Conservation (phyloP, 2,113 vertebrate genomes). For the Ptychochromis oligacanthus region DNA sequence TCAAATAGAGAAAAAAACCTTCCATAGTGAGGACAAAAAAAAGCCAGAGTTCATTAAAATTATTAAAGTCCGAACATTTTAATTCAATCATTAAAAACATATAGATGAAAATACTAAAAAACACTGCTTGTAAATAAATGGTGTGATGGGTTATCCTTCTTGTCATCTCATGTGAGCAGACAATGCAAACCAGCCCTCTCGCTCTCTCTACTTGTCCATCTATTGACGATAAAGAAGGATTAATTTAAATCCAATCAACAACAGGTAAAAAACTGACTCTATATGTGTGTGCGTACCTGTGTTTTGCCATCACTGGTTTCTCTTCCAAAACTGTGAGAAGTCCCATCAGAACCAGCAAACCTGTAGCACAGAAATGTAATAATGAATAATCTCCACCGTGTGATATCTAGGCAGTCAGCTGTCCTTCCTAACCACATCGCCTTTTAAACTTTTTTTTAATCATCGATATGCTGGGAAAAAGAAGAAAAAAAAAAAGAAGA, state of each 20-base stretch:
- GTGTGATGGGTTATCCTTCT: neutral
- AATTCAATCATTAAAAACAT: constrained; percentile 29
- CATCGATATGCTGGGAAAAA: neutral
- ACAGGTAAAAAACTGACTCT: neutral
- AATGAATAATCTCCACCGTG: neutral
- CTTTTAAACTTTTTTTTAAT: rapidly evolving
- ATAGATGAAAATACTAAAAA: neutral
- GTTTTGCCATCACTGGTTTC: constrained; percentile 1
- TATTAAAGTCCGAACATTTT: constrained; percentile 44
- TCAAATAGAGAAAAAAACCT: neutral
- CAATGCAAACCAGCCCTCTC: constrained; percentile 89
- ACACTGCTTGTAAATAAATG: neutral
- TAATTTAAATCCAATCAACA: neutral
- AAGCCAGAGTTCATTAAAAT: neutral
- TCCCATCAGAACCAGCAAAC: constrained; percentile 35
- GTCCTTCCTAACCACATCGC: neutral
- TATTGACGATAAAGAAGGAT: constrained; percentile 62
- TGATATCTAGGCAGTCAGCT: neutral
- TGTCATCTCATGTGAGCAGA: constrained; percentile 81
- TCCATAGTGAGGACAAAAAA: neutral
- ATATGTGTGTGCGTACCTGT: constrained; percentile 41
- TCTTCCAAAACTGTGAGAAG: constrained; percentile 40
- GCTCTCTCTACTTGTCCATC: constrained; percentile 79
- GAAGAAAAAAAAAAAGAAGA: neutral
- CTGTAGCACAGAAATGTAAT: constrained; percentile 47